Conservation (phyloP, 1,140 invertebrate species). For the Lepidostoma basale region DNA sequence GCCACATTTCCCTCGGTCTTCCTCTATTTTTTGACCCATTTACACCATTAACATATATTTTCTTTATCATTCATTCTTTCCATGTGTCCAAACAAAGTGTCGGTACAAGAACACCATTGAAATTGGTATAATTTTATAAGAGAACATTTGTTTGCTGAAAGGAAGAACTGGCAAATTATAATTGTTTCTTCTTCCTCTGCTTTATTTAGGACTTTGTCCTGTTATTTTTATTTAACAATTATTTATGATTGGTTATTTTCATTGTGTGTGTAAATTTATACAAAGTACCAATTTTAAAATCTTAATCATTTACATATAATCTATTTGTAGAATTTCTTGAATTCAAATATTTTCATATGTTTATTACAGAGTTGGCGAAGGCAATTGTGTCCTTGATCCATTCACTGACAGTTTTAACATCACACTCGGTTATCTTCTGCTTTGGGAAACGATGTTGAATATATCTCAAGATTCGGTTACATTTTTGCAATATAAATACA, state of each 20-base stretch:
- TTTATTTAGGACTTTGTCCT: too few relatives aligned
- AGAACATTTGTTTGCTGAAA: too few relatives aligned
- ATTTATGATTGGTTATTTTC: background rate
- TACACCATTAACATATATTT: too few relatives aligned
- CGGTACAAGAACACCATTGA: too few relatives aligned
- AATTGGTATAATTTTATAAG: too few relatives aligned
- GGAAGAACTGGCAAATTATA: background rate
- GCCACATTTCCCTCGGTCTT: too few relatives aligned
- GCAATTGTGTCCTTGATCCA: slow-evolving; percentile 65
- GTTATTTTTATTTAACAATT: background rate
- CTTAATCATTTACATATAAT: background rate
- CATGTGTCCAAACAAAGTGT: too few relatives aligned
- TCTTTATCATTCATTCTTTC: too few relatives aligned
- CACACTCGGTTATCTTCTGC: slow-evolving; percentile 70
- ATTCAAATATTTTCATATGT: background rate
- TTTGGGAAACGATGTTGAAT: slow-evolving; percentile 76
- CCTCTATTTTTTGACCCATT: too few relatives aligned
- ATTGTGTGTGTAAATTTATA: too few relatives aligned
- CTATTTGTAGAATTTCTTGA: background rate
- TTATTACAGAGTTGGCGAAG: slow-evolving; percentile 63
- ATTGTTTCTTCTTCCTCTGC: too few relatives aligned
- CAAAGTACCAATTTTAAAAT: background rate
- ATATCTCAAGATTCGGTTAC: slow-evolving; percentile 70
- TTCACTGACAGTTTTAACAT: slow-evolving; percentile 68
- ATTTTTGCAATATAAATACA: slow-evolving; percentile 73